Evolutionary conservation across 1,140 invertebrate species (phyloP).

Genomic region (Hirudo medicinalis): DNA sequence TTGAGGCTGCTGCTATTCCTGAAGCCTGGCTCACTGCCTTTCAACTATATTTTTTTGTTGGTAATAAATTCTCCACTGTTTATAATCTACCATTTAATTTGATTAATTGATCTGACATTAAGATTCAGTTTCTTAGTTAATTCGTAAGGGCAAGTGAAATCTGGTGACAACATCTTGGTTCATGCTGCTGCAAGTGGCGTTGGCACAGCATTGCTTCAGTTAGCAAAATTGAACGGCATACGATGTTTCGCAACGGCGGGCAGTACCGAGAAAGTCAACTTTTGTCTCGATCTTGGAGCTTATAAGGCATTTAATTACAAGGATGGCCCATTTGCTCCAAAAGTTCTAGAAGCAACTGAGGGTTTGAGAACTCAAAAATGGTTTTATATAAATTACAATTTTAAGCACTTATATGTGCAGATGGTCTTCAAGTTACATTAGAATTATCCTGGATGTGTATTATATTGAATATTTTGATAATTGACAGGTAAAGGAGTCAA

Average conservation of each 20-base stretch:
- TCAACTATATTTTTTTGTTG: constrained; percentile 34
- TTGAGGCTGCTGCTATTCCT: constrained; percentile 37
- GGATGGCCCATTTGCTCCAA: constrained; percentile 28
- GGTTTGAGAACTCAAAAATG: constrained; percentile 23
- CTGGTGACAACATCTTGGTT: constrained; percentile 34
- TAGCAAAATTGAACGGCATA: constrained; percentile 30
- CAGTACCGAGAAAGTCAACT: constrained; percentile 31
- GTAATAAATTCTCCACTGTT: constrained; percentile 24
- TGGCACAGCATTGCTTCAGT: constrained; percentile 37
- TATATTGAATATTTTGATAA: no score
- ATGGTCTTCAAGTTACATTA: no score
- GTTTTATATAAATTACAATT: no score
- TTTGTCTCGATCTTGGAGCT: constrained; percentile 32
- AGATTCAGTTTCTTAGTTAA: not conserved
- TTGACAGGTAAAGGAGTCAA: constrained; percentile 33
- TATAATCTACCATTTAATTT: not conserved
- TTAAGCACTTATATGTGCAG: no score
- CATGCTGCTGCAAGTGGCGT: constrained; percentile 41
- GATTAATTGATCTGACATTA: not conserved
- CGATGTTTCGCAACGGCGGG: constrained; percentile 35
- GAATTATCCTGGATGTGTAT: no score
- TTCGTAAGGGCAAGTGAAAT: constrained; percentile 27
- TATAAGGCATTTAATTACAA: constrained; percentile 37
- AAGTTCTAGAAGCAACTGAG: constrained; percentile 30
- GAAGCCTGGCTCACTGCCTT: constrained; percentile 42